phyloP scores from a whole-genome alignment of 2,888 invertebrate species.

The Parnassius glacialis region DNA sequence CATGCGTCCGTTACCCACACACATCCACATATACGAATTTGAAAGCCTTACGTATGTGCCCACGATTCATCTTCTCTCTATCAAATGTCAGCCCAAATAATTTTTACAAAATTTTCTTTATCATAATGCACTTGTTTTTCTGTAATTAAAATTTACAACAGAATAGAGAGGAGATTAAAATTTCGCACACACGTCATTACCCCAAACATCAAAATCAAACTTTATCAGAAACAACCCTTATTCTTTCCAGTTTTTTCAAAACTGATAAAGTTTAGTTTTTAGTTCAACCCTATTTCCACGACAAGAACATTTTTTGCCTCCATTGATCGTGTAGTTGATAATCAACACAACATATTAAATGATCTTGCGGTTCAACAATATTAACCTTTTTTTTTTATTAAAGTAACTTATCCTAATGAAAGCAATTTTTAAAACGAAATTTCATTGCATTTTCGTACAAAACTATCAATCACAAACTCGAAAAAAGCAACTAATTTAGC shows the following conservation, averaged over 20 bases:
- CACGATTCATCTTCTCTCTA: constrained; percentile 6
- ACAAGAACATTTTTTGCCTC: neutral
- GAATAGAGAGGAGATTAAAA: constrained; percentile 9
- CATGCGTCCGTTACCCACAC: constrained; percentile 28
- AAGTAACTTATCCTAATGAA: too few relatives aligned
- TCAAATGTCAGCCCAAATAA: neutral
- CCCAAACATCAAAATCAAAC: constrained; percentile 13
- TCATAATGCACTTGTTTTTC: too few relatives aligned
- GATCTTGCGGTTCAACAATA: too few relatives aligned
- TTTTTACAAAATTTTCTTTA: too few relatives aligned
- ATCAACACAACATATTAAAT: too few relatives aligned
- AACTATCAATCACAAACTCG: too few relatives aligned
- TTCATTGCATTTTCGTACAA: too few relatives aligned
- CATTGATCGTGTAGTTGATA: too few relatives aligned
- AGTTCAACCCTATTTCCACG: constrained; percentile 9
- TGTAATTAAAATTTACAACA: too few relatives aligned
- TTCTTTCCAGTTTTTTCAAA: neutral
- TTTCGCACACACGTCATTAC: constrained; percentile 14
- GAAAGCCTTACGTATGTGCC: constrained; percentile 20
- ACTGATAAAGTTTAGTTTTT: constrained; percentile 6
- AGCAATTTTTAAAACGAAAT: too few relatives aligned
- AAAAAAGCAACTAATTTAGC: too few relatives aligned
- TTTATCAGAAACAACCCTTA: constrained; percentile 10
- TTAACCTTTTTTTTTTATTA: too few relatives aligned
- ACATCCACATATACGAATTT: constrained; percentile 26